A percentile compares a stretch with the other conserved stretches of the same genome.
These are phyloP conservation scores for Patella depressa DNA, from an alignment of 2,888 invertebrate species.

Conservation along the genomic window DNA sequence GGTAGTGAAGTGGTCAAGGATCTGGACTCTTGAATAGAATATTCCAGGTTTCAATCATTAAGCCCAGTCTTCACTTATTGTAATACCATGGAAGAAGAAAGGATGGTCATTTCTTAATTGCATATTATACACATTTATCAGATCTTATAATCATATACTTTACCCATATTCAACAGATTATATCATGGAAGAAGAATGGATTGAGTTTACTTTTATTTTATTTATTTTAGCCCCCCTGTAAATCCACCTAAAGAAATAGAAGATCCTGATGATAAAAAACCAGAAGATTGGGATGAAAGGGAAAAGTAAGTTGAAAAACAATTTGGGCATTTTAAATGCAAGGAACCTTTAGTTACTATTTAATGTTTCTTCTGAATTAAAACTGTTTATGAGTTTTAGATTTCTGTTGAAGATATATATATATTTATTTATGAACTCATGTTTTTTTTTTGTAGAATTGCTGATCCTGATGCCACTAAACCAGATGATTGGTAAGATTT, in stretches of 20 bases:
- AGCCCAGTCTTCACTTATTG: no score
- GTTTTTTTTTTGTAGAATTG: conserved; percentile 74
- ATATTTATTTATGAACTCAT: neutral
- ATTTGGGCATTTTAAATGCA: neutral
- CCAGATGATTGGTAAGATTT: conserved; percentile 86
- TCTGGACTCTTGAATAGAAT: no score
- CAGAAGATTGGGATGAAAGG: conserved; percentile 96
- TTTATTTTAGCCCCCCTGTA: conserved; percentile 80
- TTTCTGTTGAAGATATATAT: no score
- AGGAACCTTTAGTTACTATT: neutral
- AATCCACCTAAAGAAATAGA: conserved; percentile 95
- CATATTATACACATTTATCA: no score
- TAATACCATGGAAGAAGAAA: no score
- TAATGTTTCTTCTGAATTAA: neutral
- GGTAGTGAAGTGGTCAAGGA: no score
- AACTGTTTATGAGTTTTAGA: neutral
- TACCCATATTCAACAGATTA: no score
- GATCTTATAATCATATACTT: no score
- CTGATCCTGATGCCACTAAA: conserved; percentile 88
- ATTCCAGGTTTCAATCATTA: no score
- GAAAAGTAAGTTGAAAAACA: conserved; percentile 75
- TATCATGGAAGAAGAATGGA: no score
- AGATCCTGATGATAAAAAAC: conserved; percentile 86
- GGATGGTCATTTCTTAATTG: no score
- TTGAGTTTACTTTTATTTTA: conserved; percentile 16